Evolutionary conservation across 35 echinoderm and acorn worm species (phyloP), one percentile per base, ranked within the genome.

Genomic region (Patiria miniata): DNA sequence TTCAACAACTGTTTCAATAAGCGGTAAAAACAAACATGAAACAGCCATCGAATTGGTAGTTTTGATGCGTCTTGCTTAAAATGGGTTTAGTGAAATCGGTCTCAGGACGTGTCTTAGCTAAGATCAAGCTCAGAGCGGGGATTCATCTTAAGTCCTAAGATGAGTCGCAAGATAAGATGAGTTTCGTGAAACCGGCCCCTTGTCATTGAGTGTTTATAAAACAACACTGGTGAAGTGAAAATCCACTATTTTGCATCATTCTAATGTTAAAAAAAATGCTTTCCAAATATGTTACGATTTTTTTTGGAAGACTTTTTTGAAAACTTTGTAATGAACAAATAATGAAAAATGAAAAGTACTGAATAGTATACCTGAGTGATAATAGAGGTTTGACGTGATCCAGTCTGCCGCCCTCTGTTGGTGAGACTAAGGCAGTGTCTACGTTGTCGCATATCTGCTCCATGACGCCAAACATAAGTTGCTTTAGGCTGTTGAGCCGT

Each of bases 391-490:
- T 90, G 16, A 94, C 15, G 40, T 68, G 68, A 7, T 88, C 7
- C 6, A 79, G 58, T 80, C 55, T 82, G 30, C 36, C 58, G 61
- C 53, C 61, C 28, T 59, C 73, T 78, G 34, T 68, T 56, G 59
- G 10, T 37, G 55, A 83, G 8, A 83, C 39, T 40, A 68, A 53
- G 1, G 29, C 50, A 83, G 29, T 28, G 65, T 94, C 93, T n/a
- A 90, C 36, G 2, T 56, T 60, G 40, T 90, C 83, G 61, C 93
- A 94, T 8, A 94, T 86, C 22, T 85, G 50, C 34, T 94, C 93
- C 93, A 94, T 94, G 2, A 90, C 83, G 34, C 44, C 51, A 79
- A 90, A 90, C 21, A 94, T 39, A 1, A 94, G 69, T 3, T 80
- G 52, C 53, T 83, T 79, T 2, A 90, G 60, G 28, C 40, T 68